phyloP scores from a whole-genome alignment of 1,140 invertebrate genomes.

The Macrotrachela quadricornifera region DNA sequence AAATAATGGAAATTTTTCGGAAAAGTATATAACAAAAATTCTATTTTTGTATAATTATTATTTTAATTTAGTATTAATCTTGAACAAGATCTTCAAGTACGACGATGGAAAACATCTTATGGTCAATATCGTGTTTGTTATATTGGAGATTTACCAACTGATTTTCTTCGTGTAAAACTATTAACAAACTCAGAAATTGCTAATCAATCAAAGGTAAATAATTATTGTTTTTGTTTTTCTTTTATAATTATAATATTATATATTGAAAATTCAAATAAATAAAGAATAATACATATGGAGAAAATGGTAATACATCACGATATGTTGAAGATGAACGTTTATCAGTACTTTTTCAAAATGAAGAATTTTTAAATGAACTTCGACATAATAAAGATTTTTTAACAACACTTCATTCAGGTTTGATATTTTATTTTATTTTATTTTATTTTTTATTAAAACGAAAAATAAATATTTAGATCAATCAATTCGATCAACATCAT shows the following conservation, averaged over 20 bases:
- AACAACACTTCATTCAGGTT: slow-evolving; percentile 47
- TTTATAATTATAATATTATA: too few species aligned
- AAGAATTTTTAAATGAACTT: slow-evolving; percentile 69
- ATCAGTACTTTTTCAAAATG: slow-evolving; percentile 67
- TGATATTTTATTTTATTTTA: too few species aligned
- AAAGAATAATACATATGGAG: not conserved
- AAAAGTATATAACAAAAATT: not conserved
- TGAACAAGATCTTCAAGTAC: slow-evolving; percentile 9
- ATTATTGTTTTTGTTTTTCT: too few species aligned
- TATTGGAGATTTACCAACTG: slow-evolving; percentile 51
- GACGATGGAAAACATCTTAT: too few species aligned
- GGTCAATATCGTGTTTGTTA: too few species aligned
- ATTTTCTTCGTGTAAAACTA: slow-evolving; percentile 45
- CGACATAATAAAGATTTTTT: slow-evolving; percentile 70
- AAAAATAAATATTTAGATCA: not conserved
- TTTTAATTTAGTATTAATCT: not conserved
- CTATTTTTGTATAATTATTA: not conserved
- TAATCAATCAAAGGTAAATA: slow-evolving; percentile 32
- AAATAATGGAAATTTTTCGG: not conserved
- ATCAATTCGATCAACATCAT: not conserved
- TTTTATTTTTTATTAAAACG: not conserved
- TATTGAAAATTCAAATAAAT: too few species aligned
- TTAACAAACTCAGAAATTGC: slow-evolving; percentile 19
- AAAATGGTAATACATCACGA: too few species aligned
- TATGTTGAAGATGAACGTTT: slow-evolving; percentile 50